These are phyloP conservation scores for Crenuchus spilurus DNA, from an alignment of 2,797 vertebrate genomes.

Conservation along the genomic window DNA sequence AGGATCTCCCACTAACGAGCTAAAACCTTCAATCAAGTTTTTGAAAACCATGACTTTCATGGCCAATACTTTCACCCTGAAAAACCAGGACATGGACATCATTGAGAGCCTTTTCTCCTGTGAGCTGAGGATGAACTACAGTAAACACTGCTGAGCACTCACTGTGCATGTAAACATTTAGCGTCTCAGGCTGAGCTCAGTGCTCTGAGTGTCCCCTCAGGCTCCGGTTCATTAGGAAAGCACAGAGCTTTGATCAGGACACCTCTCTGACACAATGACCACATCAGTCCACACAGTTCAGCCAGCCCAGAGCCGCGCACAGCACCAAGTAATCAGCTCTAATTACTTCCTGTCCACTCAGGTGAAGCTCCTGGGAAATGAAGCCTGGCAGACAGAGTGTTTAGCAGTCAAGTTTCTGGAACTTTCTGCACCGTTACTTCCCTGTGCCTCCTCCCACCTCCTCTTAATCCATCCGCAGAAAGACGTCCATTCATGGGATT, in stretches of 20 bases:
- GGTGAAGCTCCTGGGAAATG: conserved; percentile 64
- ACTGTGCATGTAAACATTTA: background rate
- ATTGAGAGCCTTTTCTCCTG: background rate
- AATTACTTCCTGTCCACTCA: conserved; percentile 75
- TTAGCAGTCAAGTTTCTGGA: conserved; percentile 32
- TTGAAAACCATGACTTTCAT: background rate
- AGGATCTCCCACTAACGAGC: background rate
- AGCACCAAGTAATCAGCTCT: conserved; percentile 62
- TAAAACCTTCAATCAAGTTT: background rate
- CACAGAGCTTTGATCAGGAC: conserved; percentile 19
- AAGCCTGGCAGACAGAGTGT: conserved; percentile 51
- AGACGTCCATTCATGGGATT: conserved; percentile 66
- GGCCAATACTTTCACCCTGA: background rate
- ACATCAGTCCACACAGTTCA: conserved; percentile 8
- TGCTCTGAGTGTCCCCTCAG: conserved; percentile 5
- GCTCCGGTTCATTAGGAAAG: conserved; percentile 16
- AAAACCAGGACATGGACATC: background rate
- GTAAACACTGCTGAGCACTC: background rate
- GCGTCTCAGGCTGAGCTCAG: background rate
- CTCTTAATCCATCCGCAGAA: conserved; percentile 40
- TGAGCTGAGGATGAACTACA: background rate
- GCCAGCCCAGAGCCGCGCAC: background rate
- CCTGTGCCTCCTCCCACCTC: conserved; percentile 15
- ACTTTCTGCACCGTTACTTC: conserved; percentile 29
- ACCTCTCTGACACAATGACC: conserved; percentile 14